phyloP scores from a whole-genome alignment of 2,797 vertebrate genomes.

The Oryzias sinensis region DNA sequence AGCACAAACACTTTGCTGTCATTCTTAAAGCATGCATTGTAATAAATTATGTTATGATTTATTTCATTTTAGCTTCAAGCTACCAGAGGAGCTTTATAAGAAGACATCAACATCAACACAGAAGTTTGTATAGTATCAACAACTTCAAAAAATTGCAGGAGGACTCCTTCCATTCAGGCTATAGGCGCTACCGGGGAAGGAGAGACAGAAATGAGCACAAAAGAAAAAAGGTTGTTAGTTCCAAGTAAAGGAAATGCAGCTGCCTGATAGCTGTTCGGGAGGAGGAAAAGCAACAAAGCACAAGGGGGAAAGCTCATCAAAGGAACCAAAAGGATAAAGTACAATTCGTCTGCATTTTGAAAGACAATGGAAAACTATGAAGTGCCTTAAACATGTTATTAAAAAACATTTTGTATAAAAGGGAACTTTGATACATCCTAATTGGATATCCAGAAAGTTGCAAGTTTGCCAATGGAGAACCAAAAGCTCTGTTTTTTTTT shows the following conservation, averaged over 20 bases:
- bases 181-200: conserved; percentile 83
- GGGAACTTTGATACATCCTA: conserved; percentile 62
- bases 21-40: not conserved
- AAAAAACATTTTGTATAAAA: conserved; percentile 46
- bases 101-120: conserved; percentile 87
- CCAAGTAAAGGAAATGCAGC: conserved; percentile 70
- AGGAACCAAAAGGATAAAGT: conserved; percentile 43
- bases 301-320: conserved; percentile 48
- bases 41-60: too few species aligned
- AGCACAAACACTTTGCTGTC: not conserved
- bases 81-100: conserved; percentile 89
- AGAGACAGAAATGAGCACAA: conserved; percentile 67
- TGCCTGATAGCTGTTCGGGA: conserved; percentile 45
- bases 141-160: conserved; percentile 80
- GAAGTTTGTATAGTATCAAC: conserved; percentile 78
- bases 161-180: conserved; percentile 77
- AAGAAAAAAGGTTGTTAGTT: conserved; percentile 80
- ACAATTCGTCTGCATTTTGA: conserved; percentile 46
- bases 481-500: conserved; percentile 12
- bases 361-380: conserved; percentile 55
- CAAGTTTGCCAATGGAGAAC: conserved; percentile 75
- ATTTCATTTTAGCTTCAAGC: conserved; percentile 82
- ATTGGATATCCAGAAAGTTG: conserved; percentile 46
- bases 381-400: conserved; percentile 75
- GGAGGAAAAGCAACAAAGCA: conserved; percentile 48